Conservation (phyloP, 2,888 invertebrate genomes). For the Hyalella azteca region DNA sequence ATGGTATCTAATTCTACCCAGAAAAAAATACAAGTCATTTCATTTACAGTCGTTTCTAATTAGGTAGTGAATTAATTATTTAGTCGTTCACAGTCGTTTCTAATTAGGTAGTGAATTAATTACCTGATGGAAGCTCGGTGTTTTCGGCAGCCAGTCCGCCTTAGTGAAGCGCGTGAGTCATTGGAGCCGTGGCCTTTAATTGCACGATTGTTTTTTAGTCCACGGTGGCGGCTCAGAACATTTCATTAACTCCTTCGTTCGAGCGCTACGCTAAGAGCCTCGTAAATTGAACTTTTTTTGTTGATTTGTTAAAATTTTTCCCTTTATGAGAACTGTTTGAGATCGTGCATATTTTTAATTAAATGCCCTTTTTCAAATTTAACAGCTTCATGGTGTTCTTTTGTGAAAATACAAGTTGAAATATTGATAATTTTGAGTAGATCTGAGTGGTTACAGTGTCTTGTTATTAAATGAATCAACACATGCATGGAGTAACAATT, state of each 20-base stretch:
- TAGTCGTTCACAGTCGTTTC: neutral
- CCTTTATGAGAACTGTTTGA: too few relatives aligned
- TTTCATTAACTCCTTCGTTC: constrained; percentile 20
- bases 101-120: constrained; percentile 22
- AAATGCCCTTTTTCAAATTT: too few relatives aligned
- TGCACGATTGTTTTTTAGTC: constrained; percentile 16
- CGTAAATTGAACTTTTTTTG: constrained; percentile 26
- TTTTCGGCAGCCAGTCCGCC: neutral
- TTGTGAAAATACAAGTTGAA: too few relatives aligned
- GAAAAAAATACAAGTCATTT: too few relatives aligned
- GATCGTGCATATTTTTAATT: too few relatives aligned
- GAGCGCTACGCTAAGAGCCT: constrained; percentile 21
- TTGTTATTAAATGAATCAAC: too few relatives aligned
- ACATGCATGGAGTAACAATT: too few relatives aligned
- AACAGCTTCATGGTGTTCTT: too few relatives aligned
- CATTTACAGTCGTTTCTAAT: neutral
- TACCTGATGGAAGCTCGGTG: neutral
- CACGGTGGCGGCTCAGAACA: constrained; percentile 8
- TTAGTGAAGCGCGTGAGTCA: neutral
- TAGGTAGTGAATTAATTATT: constrained; percentile 13
- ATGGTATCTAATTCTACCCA: too few relatives aligned
- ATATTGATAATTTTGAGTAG: too few relatives aligned
- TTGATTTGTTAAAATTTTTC: too few relatives aligned
- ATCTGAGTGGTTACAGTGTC: too few relatives aligned
- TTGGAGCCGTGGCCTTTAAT: constrained; percentile 5